Percentiles rank a stretch among this genome's conserved stretches.
phyloP scores from a whole-genome alignment of 2,888 invertebrate genomes.

The Gymnoscelis rufifasciata region DNA sequence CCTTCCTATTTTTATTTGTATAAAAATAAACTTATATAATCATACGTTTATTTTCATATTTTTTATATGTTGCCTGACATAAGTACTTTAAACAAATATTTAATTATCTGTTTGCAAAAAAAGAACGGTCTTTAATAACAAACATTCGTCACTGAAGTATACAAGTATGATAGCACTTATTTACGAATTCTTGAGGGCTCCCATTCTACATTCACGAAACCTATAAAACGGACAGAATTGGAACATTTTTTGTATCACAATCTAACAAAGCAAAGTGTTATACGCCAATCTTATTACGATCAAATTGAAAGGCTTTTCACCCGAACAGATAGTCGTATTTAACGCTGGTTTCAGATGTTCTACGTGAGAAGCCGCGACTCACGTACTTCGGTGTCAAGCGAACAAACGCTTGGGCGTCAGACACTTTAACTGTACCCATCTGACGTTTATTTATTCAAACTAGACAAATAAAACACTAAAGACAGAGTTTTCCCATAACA shows the following conservation, averaged over 20 bases:
- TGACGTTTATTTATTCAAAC: slow-evolving; percentile 29
- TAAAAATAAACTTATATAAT: no score
- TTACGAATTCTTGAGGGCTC: no score
- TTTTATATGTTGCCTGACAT: no score
- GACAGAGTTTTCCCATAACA: slow-evolving; percentile 8
- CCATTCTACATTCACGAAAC: background rate
- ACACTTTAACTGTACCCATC: slow-evolving; percentile 30
- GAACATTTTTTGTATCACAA: background rate
- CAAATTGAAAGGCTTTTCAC: slow-evolving; percentile 20
- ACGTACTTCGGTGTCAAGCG: slow-evolving; percentile 23
- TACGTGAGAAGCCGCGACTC: slow-evolving; percentile 27
- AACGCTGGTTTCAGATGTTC: slow-evolving; percentile 12
- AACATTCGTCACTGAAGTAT: no score
- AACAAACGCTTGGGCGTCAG: slow-evolving; percentile 19
- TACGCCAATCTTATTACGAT: slow-evolving; percentile 9
- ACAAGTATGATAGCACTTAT: background rate
- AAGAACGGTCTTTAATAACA: no score
- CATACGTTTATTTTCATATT: no score
- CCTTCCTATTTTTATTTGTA: no score
- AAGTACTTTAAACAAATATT: no score
- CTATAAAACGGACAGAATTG: no score
- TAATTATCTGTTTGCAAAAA: no score
- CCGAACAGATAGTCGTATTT: slow-evolving; percentile 15
- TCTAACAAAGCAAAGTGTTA: slow-evolving; percentile 13
- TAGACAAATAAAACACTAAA: slow-evolving; percentile 22